Base-by-base conservation (phyloP, 2,797 vertebrate genomes). In the Gadopsis bispinosus region DNA sequence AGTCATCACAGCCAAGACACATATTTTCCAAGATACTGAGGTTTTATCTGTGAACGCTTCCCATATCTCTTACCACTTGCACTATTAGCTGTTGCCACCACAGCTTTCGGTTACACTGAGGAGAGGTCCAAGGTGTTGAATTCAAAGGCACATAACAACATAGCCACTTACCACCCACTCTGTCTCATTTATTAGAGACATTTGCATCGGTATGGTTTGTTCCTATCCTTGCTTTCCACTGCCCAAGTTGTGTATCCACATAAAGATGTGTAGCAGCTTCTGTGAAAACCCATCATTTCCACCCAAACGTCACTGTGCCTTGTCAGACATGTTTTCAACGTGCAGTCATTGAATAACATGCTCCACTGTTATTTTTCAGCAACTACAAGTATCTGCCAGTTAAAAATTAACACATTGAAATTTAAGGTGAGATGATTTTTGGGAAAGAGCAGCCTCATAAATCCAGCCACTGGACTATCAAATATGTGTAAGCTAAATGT, bases 151-250 rank as follows among this genome's bases (percentile, higher is more conserved):
- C 65, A 80, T 43, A 75, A 26, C 55, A 29, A 68, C 35, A 31
- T 4, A 74, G 0, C 29, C 14, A 61, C 29, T 22, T 33, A 37
- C 55, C 68, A 26, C 92, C 86, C 69, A 92, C 87, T 83, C 75
- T 60, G 54, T 85, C 29, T 75, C 65, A 29, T 81, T 31, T 56
- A 85, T 80, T 81, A 82, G 17, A 78, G 16, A 12, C 20, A 12
- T 70, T 19, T 61, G 29, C 19, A 65, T 59, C 26, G 35, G 22
- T 37, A 65, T 70, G 31, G 9, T 70, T 66, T 80, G n/a, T 71
- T 76, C 67, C 72, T 64, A 50, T 65, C 43, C 4, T 72, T 69
- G 66, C 12, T 88, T 91, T 90, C 86, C 89, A 75, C 65, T 53
- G 7, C 33, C 53, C 12, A 0, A 66, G 10, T 17, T 5, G 35